Evolutionary conservation across 2,888 invertebrate species (phyloP).

Genomic region (Heteromurus nitidus): DNA sequence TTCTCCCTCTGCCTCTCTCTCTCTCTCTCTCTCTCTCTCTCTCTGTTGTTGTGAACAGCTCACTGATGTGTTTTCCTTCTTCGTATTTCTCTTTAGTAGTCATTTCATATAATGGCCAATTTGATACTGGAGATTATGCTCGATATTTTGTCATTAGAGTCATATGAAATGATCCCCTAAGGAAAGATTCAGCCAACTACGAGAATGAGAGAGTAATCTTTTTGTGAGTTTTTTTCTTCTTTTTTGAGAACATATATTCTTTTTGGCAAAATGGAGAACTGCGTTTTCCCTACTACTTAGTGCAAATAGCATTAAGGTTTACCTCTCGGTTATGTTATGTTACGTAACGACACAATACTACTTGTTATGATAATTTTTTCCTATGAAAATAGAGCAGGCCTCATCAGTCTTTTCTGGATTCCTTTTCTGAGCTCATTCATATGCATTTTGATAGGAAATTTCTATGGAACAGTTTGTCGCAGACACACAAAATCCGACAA

Average conservation of each 20-base stretch:
- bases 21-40: conserved; percentile 11
- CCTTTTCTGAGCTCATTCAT: too few species aligned
- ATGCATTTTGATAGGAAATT: too few species aligned
- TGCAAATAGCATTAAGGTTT: conserved; percentile 40
- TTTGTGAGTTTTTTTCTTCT: conserved; percentile 67
- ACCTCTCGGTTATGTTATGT: conserved; percentile 18
- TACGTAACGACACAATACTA: neutral
- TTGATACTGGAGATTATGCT: conserved; percentile 67
- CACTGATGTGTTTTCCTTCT: conserved; percentile 24
- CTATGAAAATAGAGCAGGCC: neutral
- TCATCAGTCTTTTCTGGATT: conserved; percentile 14
- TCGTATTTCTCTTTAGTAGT: conserved; percentile 42
- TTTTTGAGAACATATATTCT: conserved; percentile 32
- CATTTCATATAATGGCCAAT: conserved; percentile 68
- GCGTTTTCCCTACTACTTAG: conserved; percentile 5
- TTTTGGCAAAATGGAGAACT: conserved; percentile 32
- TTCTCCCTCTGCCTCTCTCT: conserved; percentile 7
- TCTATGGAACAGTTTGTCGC: too few species aligned
- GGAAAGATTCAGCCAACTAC: conserved; percentile 65
- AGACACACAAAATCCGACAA: too few species aligned
- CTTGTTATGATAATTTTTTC: conserved; percentile 5
- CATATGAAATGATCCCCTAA: conserved; percentile 70
- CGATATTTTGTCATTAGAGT: conserved; percentile 72
- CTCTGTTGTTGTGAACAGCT: neutral
- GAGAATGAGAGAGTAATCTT: conserved; percentile 66